A percentile compares a stretch with the other conserved stretches of the same genome.
These are phyloP conservation scores for Tinamus guttatus DNA, from an alignment of 2,113 vertebrate species.

Conservation along the genomic window DNA sequence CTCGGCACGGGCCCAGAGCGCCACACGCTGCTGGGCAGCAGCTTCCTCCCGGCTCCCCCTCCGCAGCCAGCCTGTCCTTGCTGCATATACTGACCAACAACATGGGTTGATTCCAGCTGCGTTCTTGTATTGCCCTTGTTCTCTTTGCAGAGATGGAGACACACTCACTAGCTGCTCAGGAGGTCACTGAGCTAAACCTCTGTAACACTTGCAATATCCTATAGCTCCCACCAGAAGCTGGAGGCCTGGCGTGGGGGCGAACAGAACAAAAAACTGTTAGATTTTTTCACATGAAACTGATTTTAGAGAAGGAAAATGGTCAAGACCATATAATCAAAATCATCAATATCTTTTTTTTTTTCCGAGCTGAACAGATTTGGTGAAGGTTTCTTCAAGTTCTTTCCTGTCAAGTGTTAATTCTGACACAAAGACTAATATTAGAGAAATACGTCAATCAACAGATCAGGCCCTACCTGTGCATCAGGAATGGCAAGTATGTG, in stretches of 20 bases:
- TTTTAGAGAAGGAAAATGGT: background rate
- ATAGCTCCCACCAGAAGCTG: background rate
- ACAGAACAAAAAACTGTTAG: background rate
- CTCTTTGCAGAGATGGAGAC: background rate
- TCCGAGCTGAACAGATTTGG: background rate
- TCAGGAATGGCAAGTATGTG: accelerated
- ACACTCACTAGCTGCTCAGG: background rate
- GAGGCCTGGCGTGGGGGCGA: background rate
- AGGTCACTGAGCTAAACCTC: background rate
- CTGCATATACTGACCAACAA: background rate
- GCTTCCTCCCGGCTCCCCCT: background rate
- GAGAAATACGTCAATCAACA: background rate
- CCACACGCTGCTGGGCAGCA: slow-evolving; percentile 24
- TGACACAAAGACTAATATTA: background rate
- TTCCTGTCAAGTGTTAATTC: background rate
- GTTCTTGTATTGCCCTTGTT: background rate
- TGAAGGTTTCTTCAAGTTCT: background rate
- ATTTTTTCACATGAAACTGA: background rate
- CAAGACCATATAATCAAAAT: background rate
- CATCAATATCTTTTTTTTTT: background rate
- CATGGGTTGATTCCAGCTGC: background rate
- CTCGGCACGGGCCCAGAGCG: background rate
- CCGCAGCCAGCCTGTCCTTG: background rate
- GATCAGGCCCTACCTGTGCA: background rate
- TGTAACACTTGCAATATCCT: background rate